Evolutionary conservation across 2,888 invertebrate species (phyloP).

Genomic region (Camponotus fellah): DNA sequence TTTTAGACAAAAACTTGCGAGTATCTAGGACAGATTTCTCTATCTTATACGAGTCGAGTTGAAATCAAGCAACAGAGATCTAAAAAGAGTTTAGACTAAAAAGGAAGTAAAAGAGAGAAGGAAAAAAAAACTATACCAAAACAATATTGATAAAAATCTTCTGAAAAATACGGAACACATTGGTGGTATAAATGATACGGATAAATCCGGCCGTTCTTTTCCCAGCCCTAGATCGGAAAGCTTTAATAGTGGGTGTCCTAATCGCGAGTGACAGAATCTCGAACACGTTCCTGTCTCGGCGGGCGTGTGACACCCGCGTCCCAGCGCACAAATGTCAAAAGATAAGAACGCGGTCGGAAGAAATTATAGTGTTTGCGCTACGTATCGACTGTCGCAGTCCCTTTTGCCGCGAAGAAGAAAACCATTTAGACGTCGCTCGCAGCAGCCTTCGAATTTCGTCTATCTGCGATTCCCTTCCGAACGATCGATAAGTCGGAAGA

Average conservation of each 20-base stretch:
- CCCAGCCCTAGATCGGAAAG: conserved; percentile 41
- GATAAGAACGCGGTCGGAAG: conserved; percentile 66
- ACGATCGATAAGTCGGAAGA: conserved; percentile 64
- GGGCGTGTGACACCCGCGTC: conserved; percentile 65
- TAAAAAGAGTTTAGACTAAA: not conserved
- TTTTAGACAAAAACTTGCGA: not conserved
- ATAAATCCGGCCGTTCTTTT: conserved; percentile 31
- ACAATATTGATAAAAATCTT: conserved; percentile 19
- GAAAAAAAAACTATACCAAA: not conserved
- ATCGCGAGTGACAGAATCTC: conserved; percentile 69
- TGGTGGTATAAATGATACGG: conserved; percentile 29
- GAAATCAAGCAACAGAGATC: not conserved
- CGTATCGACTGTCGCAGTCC: conserved; percentile 58
- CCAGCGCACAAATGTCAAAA: conserved; percentile 60
- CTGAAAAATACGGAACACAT: conserved; percentile 27
- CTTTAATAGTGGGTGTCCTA: conserved; percentile 62
- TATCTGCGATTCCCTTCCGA: conserved; percentile 52
- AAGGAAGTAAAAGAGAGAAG: too few species aligned
- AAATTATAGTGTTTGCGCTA: conserved; percentile 70
- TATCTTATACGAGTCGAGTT: not conserved
- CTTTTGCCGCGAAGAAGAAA: conserved; percentile 47
- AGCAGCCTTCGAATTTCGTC: conserved; percentile 55
- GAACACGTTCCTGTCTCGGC: conserved; percentile 38
- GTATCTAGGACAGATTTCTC: not conserved
- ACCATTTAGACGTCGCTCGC: conserved; percentile 62